Conservation (phyloP, 2,888 invertebrate genomes). For the Drosophila nr. fundita region DNA sequence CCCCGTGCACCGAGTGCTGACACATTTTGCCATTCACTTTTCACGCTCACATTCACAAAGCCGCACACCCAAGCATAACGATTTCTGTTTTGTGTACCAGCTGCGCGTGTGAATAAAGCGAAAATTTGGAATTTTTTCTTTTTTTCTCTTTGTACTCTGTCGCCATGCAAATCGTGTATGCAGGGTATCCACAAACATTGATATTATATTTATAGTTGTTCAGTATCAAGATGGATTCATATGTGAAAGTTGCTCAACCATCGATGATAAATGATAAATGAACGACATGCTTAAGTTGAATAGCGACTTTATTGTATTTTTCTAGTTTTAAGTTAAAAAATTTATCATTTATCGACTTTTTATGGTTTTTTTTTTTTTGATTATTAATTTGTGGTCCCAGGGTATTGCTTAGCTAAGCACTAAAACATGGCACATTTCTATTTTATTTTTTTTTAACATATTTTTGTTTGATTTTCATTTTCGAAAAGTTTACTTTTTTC, state of each 20-base stretch:
- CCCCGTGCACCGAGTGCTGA: constrained; percentile 47
- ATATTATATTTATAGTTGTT: not conserved
- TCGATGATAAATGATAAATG: not conserved
- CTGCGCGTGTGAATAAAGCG: constrained; percentile 75
- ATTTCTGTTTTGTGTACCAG: constrained; percentile 61
- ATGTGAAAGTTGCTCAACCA: not conserved
- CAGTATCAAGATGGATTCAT: not conserved
- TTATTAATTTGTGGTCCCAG: not conserved
- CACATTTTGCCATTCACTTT: constrained; percentile 76
- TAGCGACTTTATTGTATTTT: no score
- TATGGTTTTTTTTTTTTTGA: not conserved
- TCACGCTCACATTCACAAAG: constrained; percentile 59
- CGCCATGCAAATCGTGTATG: not conserved
- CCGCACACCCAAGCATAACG: constrained; percentile 25
- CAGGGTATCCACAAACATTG: not conserved
- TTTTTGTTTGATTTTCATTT: constrained; percentile 47
- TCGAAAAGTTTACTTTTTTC: constrained; percentile 34
- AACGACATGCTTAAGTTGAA: not conserved
- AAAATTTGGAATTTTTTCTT: constrained; percentile 56
- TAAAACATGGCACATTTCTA: not conserved
- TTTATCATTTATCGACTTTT: not conserved
- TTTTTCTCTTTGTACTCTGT: constrained; percentile 23
- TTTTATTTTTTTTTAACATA: constrained; percentile 4
- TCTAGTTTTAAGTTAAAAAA: not conserved
- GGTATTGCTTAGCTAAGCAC: constrained; percentile 12